Base-by-base conservation (phyloP, 2,888 invertebrate species). In the Hydriomena furcata region DNA sequence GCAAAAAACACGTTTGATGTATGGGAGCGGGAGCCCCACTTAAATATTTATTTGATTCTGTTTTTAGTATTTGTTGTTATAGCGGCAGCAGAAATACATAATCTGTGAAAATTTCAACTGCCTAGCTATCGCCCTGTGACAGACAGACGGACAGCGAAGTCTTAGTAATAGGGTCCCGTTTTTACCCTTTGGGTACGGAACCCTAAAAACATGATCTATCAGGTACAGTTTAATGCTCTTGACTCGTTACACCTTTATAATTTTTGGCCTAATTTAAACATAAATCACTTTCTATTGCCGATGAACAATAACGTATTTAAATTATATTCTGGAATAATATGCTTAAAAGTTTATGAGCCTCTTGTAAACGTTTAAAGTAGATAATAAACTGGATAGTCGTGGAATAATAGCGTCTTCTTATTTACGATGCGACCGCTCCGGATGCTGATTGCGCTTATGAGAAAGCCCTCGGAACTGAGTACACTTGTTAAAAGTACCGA, bases 321-420 rank as follows among this genome's bases (percentile, higher is more conserved):
- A 55, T 58, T 45, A 49, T 46, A 31, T 43, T 37, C 28, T 43
- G 44, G 41, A 54, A 52, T 43, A 46, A 55, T 46, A 55, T 34
- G 49, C 36, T 46, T 38, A 52, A 28, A 44, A 41, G 27, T 58
- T 55, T 52, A 52, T 37, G 52, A 52, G 41, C 24, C 43, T 43
- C 43, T 54, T 50, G 52, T 55, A 52, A 58, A 52, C 50, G 41
- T 41, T 55, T 52, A 35, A 53, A 50, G 47, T 55, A 45, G 40
- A 50, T 44, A 50, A 44, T 52, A 52, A 55, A 52, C 37, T 43
- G 41, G 35, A 41, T 46, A 52, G 47, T 48, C 47, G 43, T 43
- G 43, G 43, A 47, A 42, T 52, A 45, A 45, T 36, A 45, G 45
- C 40, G 47, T 40, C 40, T 47, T 41, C 20, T 37, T 51, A 47